Percentiles rank a stretch among this genome's conserved stretches.
Conservation (phyloP, 2,113 vertebrate genomes). For the Mastomys natalensis region DNA sequence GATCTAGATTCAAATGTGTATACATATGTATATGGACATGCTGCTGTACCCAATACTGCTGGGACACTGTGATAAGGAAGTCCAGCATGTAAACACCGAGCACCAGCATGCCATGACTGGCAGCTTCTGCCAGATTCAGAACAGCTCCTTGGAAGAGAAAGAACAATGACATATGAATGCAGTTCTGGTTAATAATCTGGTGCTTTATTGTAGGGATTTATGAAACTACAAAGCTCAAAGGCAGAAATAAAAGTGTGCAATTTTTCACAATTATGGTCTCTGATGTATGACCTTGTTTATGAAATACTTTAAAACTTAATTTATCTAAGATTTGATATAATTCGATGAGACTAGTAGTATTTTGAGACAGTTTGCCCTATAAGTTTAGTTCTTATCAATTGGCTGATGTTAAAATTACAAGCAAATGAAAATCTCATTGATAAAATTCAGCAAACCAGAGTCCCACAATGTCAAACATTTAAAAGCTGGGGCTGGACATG, state of each 20-base stretch:
- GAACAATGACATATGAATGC: not conserved
- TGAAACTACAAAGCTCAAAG: conserved; percentile 9
- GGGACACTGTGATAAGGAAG: not conserved
- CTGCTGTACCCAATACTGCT: not conserved
- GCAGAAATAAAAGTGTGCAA: conserved; percentile 19
- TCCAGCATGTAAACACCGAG: not conserved
- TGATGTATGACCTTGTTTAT: not conserved
- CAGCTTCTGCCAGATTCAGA: not conserved
- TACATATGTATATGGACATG: not conserved
- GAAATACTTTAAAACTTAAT: not conserved
- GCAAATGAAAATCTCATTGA: conserved; percentile 20
- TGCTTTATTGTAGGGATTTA: not conserved
- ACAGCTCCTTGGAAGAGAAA: conserved; percentile 9
- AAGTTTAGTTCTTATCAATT: conserved; percentile 12
- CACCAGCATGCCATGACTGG: not conserved
- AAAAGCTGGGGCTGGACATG: not conserved
- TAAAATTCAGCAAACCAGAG: not conserved
- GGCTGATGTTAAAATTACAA: conserved; percentile 10
- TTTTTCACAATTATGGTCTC: not conserved
- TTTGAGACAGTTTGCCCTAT: not conserved
- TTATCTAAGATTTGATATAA: conserved; percentile 6
- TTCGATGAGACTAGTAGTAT: not conserved
- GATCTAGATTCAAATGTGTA: not conserved
- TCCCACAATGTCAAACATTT: not conserved
- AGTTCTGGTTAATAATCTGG: not conserved